phyloP scores from a whole-genome alignment of 2,888 invertebrate genomes.

The Volucella zonaria region DNA sequence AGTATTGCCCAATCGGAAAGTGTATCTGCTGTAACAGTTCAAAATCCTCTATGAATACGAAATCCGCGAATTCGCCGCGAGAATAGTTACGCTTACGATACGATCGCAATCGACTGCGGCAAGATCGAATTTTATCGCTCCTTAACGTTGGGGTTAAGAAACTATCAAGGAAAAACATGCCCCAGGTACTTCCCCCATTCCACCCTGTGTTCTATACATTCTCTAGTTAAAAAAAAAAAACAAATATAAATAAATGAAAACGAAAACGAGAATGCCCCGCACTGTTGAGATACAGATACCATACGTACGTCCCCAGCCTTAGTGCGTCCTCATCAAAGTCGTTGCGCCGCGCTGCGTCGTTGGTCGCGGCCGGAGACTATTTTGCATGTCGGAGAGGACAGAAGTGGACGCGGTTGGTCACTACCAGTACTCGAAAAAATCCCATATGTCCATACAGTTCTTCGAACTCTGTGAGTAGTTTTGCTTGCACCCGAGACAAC shows the following conservation, averaged over 20 bases:
- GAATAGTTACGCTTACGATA: conserved; percentile 35
- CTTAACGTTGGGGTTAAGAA: conserved; percentile 73
- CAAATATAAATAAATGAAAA: conserved; percentile 65
- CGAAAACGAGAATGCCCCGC: conserved; percentile 64
- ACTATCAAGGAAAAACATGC: conserved; percentile 75
- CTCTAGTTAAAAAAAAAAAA: conserved; percentile 44
- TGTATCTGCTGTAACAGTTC: conserved; percentile 69
- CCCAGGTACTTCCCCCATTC: conserved; percentile 26
- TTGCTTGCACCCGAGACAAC: conserved; percentile 48
- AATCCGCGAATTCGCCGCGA: conserved; percentile 72
- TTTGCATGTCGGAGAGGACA: conserved; percentile 45
- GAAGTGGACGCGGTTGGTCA: conserved; percentile 19
- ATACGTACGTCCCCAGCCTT: not conserved
- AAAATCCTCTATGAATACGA: conserved; percentile 67
- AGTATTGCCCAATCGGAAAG: conserved; percentile 66
- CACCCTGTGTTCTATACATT: not conserved
- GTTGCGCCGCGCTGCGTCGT: conserved; percentile 17
- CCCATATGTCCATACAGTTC: conserved; percentile 72
- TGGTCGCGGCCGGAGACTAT: conserved; percentile 28
- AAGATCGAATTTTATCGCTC: conserved; percentile 69
- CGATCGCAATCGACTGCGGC: conserved; percentile 41
- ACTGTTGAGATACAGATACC: conserved; percentile 5
- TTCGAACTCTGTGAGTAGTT: conserved; percentile 70
- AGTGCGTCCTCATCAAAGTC: not conserved
- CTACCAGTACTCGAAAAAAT: conserved; percentile 42